Conservation (phyloP, 2,888 invertebrate species). For the Plebejus melissa region DNA sequence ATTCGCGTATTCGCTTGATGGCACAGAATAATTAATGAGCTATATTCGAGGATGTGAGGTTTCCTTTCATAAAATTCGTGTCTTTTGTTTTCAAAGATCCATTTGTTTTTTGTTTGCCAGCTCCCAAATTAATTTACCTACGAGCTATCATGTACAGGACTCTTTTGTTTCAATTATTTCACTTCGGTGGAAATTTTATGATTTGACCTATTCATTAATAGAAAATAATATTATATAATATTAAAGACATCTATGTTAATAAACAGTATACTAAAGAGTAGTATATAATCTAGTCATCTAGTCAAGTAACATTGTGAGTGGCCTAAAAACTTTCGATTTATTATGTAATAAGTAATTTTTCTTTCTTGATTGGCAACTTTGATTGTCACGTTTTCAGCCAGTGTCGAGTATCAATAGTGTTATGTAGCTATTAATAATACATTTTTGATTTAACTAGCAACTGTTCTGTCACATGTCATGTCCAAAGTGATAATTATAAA, state of each 20-base stretch:
- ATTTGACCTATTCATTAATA: not conserved
- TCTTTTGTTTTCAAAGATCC: slow-evolving; percentile 54
- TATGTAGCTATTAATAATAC: not conserved
- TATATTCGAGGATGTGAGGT: slow-evolving; percentile 53
- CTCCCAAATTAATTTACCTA: slow-evolving; percentile 65
- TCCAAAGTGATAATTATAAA: slow-evolving; percentile 39
- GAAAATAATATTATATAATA: not conserved
- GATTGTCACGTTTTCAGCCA: not conserved
- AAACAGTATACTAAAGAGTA: not conserved
- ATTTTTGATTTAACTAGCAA: slow-evolving; percentile 27
- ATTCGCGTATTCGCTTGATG: slow-evolving; percentile 51
- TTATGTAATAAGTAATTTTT: too few species aligned
- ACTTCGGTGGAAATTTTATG: not conserved
- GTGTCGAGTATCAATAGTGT: slow-evolving; percentile 2
- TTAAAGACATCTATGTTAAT: not conserved
- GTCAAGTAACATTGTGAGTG: not conserved
- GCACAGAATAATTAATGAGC: slow-evolving; percentile 64
- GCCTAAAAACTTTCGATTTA: not conserved
- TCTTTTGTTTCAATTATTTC: slow-evolving; percentile 36
- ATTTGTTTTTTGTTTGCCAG: slow-evolving; percentile 59
- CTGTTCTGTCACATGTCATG: slow-evolving; percentile 33
- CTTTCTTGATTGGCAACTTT: slow-evolving; percentile 1
- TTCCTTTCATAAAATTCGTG: slow-evolving; percentile 55
- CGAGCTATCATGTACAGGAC: slow-evolving; percentile 60
- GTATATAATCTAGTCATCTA: not conserved